phyloP scores from a whole-genome alignment of 2,888 invertebrate species.

The Patella pellucida region DNA sequence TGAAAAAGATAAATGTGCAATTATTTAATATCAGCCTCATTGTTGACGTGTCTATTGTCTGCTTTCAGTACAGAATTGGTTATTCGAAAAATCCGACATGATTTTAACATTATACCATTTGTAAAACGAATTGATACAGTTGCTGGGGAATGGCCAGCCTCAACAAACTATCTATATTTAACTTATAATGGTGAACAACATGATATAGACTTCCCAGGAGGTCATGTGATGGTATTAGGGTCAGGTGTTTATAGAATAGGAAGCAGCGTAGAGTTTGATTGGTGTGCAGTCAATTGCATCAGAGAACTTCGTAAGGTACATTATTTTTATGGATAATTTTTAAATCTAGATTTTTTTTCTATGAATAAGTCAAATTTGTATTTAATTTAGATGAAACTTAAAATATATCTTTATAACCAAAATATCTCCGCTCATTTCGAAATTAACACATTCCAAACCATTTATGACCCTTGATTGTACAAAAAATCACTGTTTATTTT shows the following conservation, averaged over 20 bases:
- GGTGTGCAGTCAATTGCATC: constrained; percentile 98
- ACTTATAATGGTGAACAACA: constrained; percentile 87
- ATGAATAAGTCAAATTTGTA: no score
- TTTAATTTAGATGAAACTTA: no score
- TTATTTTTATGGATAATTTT: no score
- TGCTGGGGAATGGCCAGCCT: constrained; percentile 99
- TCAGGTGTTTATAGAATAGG: constrained; percentile 71
- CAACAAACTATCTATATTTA: constrained; percentile 97
- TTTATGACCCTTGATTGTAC: no score
- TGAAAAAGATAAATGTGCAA: no score
- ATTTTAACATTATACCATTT: constrained; percentile 58
- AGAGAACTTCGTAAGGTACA: constrained; percentile 84
- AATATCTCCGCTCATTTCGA: no score
- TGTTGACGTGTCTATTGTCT: no score
- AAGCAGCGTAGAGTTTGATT: constrained; percentile 99
- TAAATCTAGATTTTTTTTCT: no score
- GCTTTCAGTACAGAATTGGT: constrained; percentile 83
- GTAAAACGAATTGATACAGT: constrained; percentile 99
- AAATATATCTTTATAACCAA: no score
- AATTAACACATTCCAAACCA: no score
- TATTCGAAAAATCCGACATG: constrained; percentile 56
- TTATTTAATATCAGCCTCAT: no score
- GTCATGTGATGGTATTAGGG: constrained; percentile 83
- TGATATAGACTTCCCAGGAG: constrained; percentile 63
- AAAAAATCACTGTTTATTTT: no score